Evolutionary conservation across 2,797 vertebrate species (phyloP), one percentile per base, ranked within the genome.

Genomic region (Sphenopsis melanotis): DNA sequence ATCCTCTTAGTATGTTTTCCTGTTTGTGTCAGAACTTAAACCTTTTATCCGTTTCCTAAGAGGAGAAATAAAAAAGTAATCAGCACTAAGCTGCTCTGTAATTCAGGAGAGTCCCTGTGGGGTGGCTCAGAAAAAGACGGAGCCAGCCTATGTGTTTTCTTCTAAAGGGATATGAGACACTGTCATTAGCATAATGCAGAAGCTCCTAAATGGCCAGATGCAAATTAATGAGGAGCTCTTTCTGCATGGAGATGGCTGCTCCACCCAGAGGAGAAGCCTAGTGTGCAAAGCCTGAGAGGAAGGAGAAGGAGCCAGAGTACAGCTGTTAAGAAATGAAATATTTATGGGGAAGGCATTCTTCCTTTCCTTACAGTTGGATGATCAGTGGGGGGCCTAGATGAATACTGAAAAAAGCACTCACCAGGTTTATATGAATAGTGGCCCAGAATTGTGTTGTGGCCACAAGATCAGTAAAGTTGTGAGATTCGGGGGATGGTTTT

Each of bases 11-110:
- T 12, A 65, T 93, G 95, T 90, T 97, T 98, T 98, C 97, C 98
- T 98, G 98, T 98, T 98, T 98, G 97, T 96, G 95, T 97, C 97
- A 97, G 94, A 87, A 96, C 96, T 97, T 96, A 95, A 96, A 94
- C 94, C 95, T 97, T 97, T 97, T 94, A 96, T 97, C 95, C 84
- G 87, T 83, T 98, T 98, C 96, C 95, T 96, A 96, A 97, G 95
- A 97, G 95, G 36, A 97, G 95, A 97, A 96, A 96, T 96, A 94
- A 94, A 87, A 96, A 96, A 77, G 89, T 83, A 87, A 95, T 97
- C 83, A 93, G 95, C 77, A 56, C 42, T 49, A 57, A 70, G 75
- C 82, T 94, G 92, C 12, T 11, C 93, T 83, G 59, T 94, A 87
- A 91, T 83, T 87, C 92, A 93, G 69, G 70, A 66, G 75, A 89